phyloP scores from a whole-genome alignment of 2,888 invertebrate species.

The Perithous albicinctus region DNA sequence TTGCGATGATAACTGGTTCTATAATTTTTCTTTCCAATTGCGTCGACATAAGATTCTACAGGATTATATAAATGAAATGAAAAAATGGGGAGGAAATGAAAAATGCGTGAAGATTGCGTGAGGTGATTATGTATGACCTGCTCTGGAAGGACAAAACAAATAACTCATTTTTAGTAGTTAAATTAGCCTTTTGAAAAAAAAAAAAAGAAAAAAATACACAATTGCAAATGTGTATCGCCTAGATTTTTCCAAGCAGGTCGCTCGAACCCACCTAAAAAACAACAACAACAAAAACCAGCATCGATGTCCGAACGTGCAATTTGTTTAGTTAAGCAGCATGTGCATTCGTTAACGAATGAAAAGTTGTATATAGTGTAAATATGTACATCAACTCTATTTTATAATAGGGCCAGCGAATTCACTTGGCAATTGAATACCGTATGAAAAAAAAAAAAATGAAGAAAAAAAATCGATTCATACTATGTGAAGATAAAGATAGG shows the following conservation, averaged over 20 bases:
- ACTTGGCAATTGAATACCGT: conserved; percentile 69
- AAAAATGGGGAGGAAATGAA: conserved; percentile 13
- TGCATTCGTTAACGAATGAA: conserved; percentile 74
- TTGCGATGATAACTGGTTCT: conserved; percentile 58
- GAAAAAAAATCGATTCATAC: conserved; percentile 76
- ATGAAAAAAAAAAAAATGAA: conserved; percentile 68
- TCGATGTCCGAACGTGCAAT: conserved; percentile 84
- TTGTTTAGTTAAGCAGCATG: conserved; percentile 80
- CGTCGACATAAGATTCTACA: conserved; percentile 57
- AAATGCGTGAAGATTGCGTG: conserved; percentile 47
- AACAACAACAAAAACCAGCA: no score
- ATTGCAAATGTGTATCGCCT: conserved; percentile 57
- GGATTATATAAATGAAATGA: conserved; percentile 17
- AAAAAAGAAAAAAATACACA: conserved; percentile 37
- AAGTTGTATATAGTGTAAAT: conserved; percentile 84
- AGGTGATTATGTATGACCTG: conserved; percentile 48
- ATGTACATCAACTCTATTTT: conserved; percentile 84
- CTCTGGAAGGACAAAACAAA: conserved; percentile 42
- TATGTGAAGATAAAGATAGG: conserved; percentile 80
- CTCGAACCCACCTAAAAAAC: conserved; percentile 77
- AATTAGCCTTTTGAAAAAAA: conserved; percentile 51
- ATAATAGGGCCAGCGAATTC: conserved; percentile 80
- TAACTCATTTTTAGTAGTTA: conserved; percentile 38
- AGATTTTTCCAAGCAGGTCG: conserved; percentile 60
- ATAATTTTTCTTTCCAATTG: conserved; percentile 55